phyloP scores from a whole-genome alignment of 2,888 invertebrate genomes.

The Pachymerium ferrugineum region DNA sequence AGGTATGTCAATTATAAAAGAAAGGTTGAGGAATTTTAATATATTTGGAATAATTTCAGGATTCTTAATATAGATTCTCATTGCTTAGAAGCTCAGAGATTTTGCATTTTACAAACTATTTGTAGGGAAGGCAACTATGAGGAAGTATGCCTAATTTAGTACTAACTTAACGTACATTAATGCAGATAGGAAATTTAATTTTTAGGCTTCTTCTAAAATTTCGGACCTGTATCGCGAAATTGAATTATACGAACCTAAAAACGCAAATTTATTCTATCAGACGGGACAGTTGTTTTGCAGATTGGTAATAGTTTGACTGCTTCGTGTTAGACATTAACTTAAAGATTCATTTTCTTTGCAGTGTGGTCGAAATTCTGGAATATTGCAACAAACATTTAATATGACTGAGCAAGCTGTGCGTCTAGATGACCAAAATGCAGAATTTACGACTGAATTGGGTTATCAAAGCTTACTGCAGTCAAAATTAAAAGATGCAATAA shows the following conservation, averaged over 20 bases:
- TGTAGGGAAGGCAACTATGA: slow-evolving; percentile 72
- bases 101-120: slow-evolving; percentile 63
- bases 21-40: not conserved
- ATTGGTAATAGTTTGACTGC: slow-evolving; percentile 55
- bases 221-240: slow-evolving; percentile 62
- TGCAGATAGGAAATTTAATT: not conserved
- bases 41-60: slow-evolving; percentile 48
- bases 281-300: slow-evolving; percentile 61
- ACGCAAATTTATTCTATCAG: slow-evolving; percentile 63
- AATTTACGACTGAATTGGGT: slow-evolving; percentile 74
- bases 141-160: slow-evolving; percentile 47
- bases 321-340: not conserved
- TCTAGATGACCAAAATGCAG: slow-evolving; percentile 61
- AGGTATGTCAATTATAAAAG: slow-evolving; percentile 44
- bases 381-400: slow-evolving; percentile 67
- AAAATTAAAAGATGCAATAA: slow-evolving; percentile 70
- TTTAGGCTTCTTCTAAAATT: slow-evolving; percentile 58
- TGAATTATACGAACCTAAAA: slow-evolving; percentile 69
- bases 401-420: slow-evolving; percentile 74
- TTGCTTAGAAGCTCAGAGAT: slow-evolving; percentile 64
- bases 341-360: slow-evolving; percentile 39
- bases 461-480: slow-evolving; percentile 68
- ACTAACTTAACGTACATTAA: not conserved
- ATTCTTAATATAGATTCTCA: slow-evolving; percentile 65
- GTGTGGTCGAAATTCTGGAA: slow-evolving; percentile 53